A percentile compares a stretch with the other conserved stretches of the same genome.
Conservation (phyloP, 1,140 invertebrate species). For the Diorhabda carinulata region DNA sequence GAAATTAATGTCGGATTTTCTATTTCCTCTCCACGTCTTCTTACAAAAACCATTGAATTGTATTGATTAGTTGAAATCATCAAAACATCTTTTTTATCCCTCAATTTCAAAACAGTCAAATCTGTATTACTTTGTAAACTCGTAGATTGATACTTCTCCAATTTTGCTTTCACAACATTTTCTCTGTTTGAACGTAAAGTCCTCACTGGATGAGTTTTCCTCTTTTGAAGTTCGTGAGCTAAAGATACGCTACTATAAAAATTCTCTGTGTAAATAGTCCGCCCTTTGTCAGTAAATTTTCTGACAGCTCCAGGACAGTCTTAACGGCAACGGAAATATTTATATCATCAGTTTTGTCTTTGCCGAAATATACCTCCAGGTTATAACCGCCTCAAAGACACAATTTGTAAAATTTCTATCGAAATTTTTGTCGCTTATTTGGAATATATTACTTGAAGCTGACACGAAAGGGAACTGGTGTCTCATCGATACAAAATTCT, state of each 20-base stretch:
- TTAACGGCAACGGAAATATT: conserved; percentile 1
- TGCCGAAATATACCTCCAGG: background rate
- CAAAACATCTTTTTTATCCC: conserved; percentile 47
- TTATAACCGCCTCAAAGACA: background rate
- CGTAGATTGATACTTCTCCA: conserved; percentile 45
- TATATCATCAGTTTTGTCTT: background rate
- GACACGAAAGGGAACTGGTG: conserved; percentile 1
- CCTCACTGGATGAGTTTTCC: conserved; percentile 49
- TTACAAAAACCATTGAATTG: conserved; percentile 13
- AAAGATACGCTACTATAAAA: conserved; percentile 48
- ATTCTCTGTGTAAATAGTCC: conserved; percentile 32
- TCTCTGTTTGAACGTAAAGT: conserved; percentile 46
- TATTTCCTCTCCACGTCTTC: conserved; percentile 15
- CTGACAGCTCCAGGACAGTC: conserved; percentile 12
- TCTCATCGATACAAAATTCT: conserved; percentile 5
- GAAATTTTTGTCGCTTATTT: conserved; percentile 9
- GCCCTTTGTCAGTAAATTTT: conserved; percentile 21
- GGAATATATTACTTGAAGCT: conserved; percentile 5
- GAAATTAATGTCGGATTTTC: conserved; percentile 31
- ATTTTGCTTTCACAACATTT: conserved; percentile 43
- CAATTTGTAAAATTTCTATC: conserved; percentile 6
- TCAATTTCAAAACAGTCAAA: conserved; percentile 49
- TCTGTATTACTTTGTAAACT: conserved; percentile 43
- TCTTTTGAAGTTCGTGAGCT: conserved; percentile 44
- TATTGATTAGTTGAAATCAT: conserved; percentile 47